Conservation (phyloP, 1,140 invertebrate species). For the Aphaenogaster floridana region DNA sequence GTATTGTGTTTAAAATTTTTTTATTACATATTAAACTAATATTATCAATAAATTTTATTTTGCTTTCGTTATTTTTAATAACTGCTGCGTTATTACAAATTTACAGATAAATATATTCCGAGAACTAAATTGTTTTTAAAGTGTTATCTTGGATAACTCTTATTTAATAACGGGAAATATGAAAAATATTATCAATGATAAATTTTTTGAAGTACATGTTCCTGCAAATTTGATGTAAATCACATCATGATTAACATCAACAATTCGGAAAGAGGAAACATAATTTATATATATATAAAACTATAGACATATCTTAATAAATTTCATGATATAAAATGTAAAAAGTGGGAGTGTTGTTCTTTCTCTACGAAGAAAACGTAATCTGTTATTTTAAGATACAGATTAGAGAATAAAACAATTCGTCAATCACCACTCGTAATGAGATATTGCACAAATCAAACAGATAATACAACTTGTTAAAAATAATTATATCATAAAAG, state of each 20-base stretch:
- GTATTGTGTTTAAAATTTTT: not conserved
- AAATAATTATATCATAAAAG: constrained; percentile 1
- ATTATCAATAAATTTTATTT: not conserved
- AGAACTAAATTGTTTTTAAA: constrained; percentile 13
- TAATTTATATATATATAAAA: not conserved
- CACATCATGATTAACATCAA: not conserved
- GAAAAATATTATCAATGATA: not conserved
- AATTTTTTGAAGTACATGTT: constrained; percentile 8
- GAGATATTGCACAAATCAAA: not conserved
- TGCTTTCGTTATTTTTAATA: constrained; percentile 15
- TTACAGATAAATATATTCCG: constrained; percentile 11
- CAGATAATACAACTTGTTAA: constrained; percentile 8
- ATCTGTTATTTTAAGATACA: constrained; percentile 21
- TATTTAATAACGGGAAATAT: not conserved
- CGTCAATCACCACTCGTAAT: constrained; percentile 1
- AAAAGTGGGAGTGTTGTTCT: not conserved
- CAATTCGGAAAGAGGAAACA: not conserved
- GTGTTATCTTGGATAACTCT: not conserved
- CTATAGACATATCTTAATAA: not conserved
- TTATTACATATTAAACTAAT: not conserved
- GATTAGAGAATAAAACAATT: constrained; percentile 7
- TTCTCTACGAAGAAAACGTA: not conserved
- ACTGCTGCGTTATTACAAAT: not conserved
- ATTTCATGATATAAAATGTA: not conserved
- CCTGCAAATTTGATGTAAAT: not conserved